A percentile compares a stretch with the other conserved stretches of the same genome.
Conservation (phyloP, 2,888 invertebrate species). For the Amphipoea lucens region DNA sequence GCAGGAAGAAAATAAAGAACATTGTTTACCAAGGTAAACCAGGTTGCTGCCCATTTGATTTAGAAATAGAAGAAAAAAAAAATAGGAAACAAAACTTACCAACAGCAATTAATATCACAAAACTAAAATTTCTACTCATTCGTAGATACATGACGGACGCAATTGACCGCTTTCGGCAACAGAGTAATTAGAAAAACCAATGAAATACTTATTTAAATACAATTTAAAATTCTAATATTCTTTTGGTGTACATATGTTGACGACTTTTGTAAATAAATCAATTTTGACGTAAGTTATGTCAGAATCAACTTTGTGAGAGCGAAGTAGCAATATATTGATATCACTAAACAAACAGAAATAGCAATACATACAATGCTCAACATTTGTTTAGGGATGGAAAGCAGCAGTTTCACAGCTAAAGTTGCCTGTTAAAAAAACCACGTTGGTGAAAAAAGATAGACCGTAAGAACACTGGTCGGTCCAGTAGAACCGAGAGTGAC, state of each 20-base stretch:
- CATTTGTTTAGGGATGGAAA: not conserved
- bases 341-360: conserved; percentile 1
- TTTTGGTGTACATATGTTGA: conserved; percentile 5
- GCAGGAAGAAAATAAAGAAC: not conserved
- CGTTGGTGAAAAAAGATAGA: not conserved
- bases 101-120: conserved; percentile 48
- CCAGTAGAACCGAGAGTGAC: not conserved
- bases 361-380: conserved; percentile 12
- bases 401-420: not conserved
- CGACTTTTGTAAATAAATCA: conserved; percentile 47
- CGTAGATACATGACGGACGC: conserved; percentile 48
- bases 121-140: conserved; percentile 36
- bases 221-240: conserved; percentile 45
- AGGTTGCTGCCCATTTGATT: not conserved
- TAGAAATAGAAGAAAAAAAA: not conserved
- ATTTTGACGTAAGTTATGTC: conserved; percentile 12
- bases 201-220: conserved; percentile 12
- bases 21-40: not conserved
- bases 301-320: not conserved
- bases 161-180: conserved; percentile 18
- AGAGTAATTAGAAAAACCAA: conserved; percentile 19
- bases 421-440: conserved; percentile 16
- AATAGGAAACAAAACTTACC: conserved; percentile 50
- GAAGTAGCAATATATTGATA: not conserved
- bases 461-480: too few species aligned